Base-by-base conservation (phyloP, 2,113 vertebrate species). In the Cottus gobio region DNA sequence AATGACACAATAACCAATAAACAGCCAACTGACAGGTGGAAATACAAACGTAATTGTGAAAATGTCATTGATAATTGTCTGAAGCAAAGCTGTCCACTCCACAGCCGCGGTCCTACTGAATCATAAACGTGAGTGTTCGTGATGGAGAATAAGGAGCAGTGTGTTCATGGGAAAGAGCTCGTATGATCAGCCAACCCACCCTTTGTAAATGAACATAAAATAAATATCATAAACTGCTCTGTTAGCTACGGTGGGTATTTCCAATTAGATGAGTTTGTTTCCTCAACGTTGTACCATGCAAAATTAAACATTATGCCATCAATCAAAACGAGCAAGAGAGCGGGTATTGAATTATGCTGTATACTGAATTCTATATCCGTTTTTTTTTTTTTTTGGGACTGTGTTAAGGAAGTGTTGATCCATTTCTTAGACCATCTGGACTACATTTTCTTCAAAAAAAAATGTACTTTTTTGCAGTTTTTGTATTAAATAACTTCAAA, bases 151-250 rank as follows among this genome's bases (percentile, higher is more conserved):
- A 30, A 80, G 54, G 7, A 62, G 36, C n/a, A 46, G 16, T 5
- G 11, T 68, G 70, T 18, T 69, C 36, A 37, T 58, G 24, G 10
- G 36, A 46, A 28, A n/a, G n/a, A 42, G 77, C 37, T 71, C 20
- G 10, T 31, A 42, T 60, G 34, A 76, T 48, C n/a, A 58, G 20
- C 62, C 36, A 54, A 18, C 16, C 26, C 65, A 62, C 5, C 15
- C 28, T 54, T 5, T 81, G 30, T 50, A 76, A 46, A 82, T 63
- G 52, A 73, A 67, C 44, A 63, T 50, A 31, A 66, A 54, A 77
- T 42, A 77, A 64, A 83, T 42, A 42, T 9, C 26, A 65, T 28
- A 60, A 67, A 73, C 30, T 24, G 24, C 20, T 39, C 24, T 37
- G 52, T n/a, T 8, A 12, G 5, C 63, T 39, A 2, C 2, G 6